phyloP scores from a whole-genome alignment of 2,797 vertebrate species.

The Acipenser oxyrinchus region DNA sequence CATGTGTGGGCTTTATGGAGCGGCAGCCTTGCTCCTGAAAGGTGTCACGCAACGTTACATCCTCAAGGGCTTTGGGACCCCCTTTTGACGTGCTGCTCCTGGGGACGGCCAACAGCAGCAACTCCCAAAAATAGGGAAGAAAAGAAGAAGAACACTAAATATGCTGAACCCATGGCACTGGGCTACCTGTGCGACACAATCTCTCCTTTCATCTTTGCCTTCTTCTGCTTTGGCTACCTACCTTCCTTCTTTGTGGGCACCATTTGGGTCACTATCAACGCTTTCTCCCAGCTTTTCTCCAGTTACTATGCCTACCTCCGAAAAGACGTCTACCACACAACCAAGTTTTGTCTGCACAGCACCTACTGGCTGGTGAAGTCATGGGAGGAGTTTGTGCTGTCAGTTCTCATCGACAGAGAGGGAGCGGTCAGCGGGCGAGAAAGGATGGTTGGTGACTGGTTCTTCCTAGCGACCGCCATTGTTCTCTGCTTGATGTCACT shows the following conservation, averaged over 20 bases:
- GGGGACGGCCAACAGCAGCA: constrained; percentile 58
- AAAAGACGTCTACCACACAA: constrained; percentile 68
- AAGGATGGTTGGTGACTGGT: constrained; percentile 75
- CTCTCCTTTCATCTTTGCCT: constrained; percentile 69
- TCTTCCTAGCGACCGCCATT: constrained; percentile 64
- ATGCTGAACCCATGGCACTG: constrained; percentile 80
- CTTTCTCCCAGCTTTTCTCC: constrained; percentile 64
- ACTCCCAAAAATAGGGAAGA: constrained; percentile 62
- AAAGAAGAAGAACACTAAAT: constrained; percentile 84
- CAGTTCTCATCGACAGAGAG: constrained; percentile 27
- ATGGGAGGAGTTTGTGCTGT: constrained; percentile 75
- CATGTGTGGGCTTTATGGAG: constrained; percentile 70
- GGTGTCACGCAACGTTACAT: constrained; percentile 70
- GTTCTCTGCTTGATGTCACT: constrained; percentile 60
- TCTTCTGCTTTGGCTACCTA: constrained; percentile 74
- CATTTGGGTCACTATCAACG: constrained; percentile 70
- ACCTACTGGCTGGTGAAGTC: constrained; percentile 74
- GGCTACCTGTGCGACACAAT: constrained; percentile 73
- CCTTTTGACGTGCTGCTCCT: constrained; percentile 76
- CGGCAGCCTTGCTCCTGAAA: constrained; percentile 67
- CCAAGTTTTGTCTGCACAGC: constrained; percentile 73
- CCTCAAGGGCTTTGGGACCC: constrained; percentile 77
- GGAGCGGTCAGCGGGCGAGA: constrained; percentile 32
- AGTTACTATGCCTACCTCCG: constrained; percentile 76
- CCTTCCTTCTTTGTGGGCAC: constrained; percentile 60